phyloP scores from a whole-genome alignment of 2,888 invertebrate genomes.

The Callyntrura guangdongensis region DNA sequence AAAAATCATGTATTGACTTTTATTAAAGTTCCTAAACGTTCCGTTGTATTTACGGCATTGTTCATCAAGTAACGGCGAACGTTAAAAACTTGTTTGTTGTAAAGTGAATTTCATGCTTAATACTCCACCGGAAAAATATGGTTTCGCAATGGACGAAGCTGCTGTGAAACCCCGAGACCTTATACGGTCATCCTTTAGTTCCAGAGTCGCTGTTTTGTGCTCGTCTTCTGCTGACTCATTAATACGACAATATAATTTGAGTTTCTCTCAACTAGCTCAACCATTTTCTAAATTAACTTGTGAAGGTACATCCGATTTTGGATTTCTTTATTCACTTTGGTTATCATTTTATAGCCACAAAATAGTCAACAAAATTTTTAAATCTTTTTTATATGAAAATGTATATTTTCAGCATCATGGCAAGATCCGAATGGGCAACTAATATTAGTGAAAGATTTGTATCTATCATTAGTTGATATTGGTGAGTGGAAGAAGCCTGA shows the following conservation, averaged over 20 bases:
- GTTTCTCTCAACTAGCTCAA: slow-evolving; percentile 95
- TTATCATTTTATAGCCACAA: too few species aligned
- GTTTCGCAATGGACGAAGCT: slow-evolving; percentile 58
- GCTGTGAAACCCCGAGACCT: slow-evolving; percentile 68
- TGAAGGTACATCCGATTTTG: slow-evolving; percentile 89
- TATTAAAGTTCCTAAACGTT: too few species aligned
- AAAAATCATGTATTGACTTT: too few species aligned
- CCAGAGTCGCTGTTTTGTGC: slow-evolving; percentile 94
- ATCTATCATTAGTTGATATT: slow-evolving; percentile 81
- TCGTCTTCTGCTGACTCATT: slow-evolving; percentile 93
- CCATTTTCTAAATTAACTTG: slow-evolving; percentile 93
- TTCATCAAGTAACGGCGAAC: too few species aligned
- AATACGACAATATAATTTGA: slow-evolving; percentile 96
- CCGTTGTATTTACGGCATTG: too few species aligned
- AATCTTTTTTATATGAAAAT: background rate
- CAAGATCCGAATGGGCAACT: slow-evolving; percentile 86
- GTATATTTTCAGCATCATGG: slow-evolving; percentile 86
- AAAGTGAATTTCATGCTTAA: slow-evolving; percentile 4
- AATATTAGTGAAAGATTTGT: slow-evolving; percentile 76
- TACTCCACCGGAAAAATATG: background rate
- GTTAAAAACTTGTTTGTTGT: background rate
- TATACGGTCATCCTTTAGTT: slow-evolving; percentile 90
- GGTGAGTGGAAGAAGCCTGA: slow-evolving; percentile 85
- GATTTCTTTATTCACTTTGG: too few species aligned
- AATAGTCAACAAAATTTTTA: too few species aligned